These are phyloP conservation scores for Equus quagga DNA, from an alignment of 2,113 vertebrate species.

Conservation along the genomic window DNA sequence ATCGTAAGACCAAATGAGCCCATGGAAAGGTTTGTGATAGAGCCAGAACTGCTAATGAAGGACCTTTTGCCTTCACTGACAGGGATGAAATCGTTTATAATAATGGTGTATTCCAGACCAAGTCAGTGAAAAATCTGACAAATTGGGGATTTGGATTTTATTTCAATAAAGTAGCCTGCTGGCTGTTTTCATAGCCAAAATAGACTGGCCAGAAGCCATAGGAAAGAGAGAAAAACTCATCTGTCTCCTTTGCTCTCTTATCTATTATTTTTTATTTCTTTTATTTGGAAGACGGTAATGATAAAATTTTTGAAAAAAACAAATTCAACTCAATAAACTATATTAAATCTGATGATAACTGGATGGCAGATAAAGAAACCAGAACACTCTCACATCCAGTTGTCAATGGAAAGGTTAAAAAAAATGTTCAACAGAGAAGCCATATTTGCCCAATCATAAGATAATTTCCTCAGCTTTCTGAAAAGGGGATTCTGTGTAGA, in stretches of 20 bases:
- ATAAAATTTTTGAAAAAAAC: constrained; percentile 29
- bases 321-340: constrained; percentile 37
- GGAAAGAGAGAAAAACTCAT: constrained; percentile 14
- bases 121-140: constrained; percentile 63
- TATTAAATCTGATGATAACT: constrained; percentile 12
- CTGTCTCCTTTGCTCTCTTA: constrained; percentile 33
- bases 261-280: neutral
- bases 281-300: constrained; percentile 22
- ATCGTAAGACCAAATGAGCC: constrained; percentile 71
- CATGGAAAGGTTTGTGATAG: constrained; percentile 52
- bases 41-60: constrained; percentile 70
- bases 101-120: constrained; percentile 43
- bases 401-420: neutral
- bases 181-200: constrained; percentile 63
- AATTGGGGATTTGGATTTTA: constrained; percentile 61
- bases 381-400: neutral
- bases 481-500: neutral
- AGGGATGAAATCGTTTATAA: constrained; percentile 70
- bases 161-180: constrained; percentile 66
- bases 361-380: neutral
- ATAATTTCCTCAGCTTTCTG: neutral
- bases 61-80: constrained; percentile 69
- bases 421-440: constrained; percentile 28
- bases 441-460: neutral
- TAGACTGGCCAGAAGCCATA: constrained; percentile 44